Evolutionary conservation across 2,888 invertebrate species (phyloP).

Genomic region (Hirtodrosophila cameraria): DNA sequence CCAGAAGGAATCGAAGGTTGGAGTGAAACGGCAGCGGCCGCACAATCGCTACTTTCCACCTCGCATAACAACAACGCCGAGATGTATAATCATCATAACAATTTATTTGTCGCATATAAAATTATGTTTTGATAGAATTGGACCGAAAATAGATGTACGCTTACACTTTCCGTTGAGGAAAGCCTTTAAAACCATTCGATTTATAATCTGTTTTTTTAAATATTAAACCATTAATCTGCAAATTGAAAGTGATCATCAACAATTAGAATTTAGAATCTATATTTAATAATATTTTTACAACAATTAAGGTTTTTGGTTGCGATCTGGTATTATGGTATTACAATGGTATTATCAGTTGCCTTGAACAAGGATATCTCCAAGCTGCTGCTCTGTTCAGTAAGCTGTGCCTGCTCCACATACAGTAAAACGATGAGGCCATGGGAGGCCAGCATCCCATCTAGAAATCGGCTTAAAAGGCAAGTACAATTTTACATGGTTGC

Average conservation of each 20-base stretch:
- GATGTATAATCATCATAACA: too few relatives aligned
- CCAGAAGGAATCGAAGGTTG: too few relatives aligned
- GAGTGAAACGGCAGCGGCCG: too few relatives aligned
- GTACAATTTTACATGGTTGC: too few relatives aligned
- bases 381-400: constrained; percentile 85
- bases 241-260: constrained; percentile 70
- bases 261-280: constrained; percentile 69
- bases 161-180: constrained; percentile 27
- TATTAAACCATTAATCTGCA: constrained; percentile 44
- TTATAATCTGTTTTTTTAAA: constrained; percentile 29
- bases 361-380: constrained; percentile 88
- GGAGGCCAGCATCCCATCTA: constrained; percentile 91
- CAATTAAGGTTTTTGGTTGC: constrained; percentile 70
- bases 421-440: constrained; percentile 91
- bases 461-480: too few relatives aligned
- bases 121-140: constrained; percentile 62
- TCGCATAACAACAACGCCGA: too few relatives aligned
- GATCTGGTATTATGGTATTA: constrained; percentile 71
- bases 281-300: constrained; percentile 66
- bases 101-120: constrained; percentile 47
- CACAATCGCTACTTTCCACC: too few relatives aligned
- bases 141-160: constrained; percentile 66
- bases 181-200: constrained; percentile 40
- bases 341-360: constrained; percentile 87
- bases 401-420: constrained; percentile 85